Evolutionary conservation across 2,113 vertebrate species (phyloP).

Genomic region (Dolichallabes microphthalmus): DNA sequence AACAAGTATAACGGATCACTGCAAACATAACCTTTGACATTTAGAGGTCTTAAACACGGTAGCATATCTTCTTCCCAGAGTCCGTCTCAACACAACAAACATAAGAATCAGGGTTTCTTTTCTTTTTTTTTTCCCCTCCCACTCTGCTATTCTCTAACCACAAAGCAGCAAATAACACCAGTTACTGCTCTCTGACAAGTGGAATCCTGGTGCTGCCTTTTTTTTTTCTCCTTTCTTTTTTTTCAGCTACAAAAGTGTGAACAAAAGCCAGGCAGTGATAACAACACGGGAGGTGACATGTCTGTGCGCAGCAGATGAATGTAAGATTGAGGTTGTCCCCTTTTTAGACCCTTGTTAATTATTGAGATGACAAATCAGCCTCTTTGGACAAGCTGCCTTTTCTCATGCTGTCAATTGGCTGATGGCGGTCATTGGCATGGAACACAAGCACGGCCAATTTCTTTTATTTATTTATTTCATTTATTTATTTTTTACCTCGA

Average conservation of each 20-base stretch:
- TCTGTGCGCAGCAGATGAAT: slow-evolving; percentile 50
- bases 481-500: background rate
- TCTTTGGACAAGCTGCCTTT: slow-evolving; percentile 47
- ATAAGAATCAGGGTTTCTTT: background rate
- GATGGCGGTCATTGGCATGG: slow-evolving; percentile 49
- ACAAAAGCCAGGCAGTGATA: slow-evolving; percentile 38
- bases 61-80: slow-evolving; percentile 23
- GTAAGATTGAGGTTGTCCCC: slow-evolving; percentile 68
- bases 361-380: slow-evolving; percentile 49
- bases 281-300: slow-evolving; percentile 29
- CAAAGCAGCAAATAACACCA: slow-evolving; percentile 34
- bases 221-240: background rate
- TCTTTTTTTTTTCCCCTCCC: background rate
- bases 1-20: background rate
- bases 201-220: background rate
- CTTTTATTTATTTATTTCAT: background rate
- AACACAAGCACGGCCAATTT: background rate
- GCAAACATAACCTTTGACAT: slow-evolving; percentile 3
- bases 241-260: slow-evolving; percentile 12
- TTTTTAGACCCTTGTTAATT: slow-evolving; percentile 57
- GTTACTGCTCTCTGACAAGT: slow-evolving; percentile 33
- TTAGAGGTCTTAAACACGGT: slow-evolving; percentile 10
- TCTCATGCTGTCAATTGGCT: slow-evolving; percentile 50
- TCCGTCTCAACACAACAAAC: slow-evolving; percentile 36
- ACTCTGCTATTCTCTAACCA: slow-evolving; percentile 8